Conservation (phyloP, 2,113 vertebrate genomes). For the Cephalopholis sonnerati region DNA sequence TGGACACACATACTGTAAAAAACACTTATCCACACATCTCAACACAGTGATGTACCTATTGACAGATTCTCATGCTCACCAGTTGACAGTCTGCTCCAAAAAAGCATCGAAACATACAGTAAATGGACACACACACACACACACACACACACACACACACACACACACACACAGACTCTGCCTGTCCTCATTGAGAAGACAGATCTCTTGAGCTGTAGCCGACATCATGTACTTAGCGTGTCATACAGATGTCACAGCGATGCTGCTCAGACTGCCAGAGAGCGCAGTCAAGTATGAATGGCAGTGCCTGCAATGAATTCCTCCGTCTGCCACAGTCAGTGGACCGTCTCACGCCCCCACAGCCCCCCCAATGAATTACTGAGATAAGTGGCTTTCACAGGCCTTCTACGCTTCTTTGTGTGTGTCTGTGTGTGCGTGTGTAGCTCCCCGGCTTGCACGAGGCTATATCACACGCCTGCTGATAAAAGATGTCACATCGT, state of each 20-base stretch:
- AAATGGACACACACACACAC: not conserved
- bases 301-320: slow-evolving; percentile 66
- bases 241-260: slow-evolving; percentile 76
- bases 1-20: not conserved
- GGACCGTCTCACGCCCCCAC: slow-evolving; percentile 53
- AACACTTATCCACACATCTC: not conserved
- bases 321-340: slow-evolving; percentile 63
- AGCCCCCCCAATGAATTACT: slow-evolving; percentile 53
- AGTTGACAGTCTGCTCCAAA: slow-evolving; percentile 42
- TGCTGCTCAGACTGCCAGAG: slow-evolving; percentile 53
- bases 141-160: slow-evolving; percentile 29
- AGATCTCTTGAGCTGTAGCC: slow-evolving; percentile 63
- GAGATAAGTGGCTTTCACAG: slow-evolving; percentile 63
- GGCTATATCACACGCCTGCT: not conserved
- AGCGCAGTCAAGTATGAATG: slow-evolving; percentile 72
- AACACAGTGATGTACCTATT: not conserved
- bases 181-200: slow-evolving; percentile 47
- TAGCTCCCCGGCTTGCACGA: slow-evolving; percentile 24
- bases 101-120: slow-evolving; percentile 29
- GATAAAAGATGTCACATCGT: slow-evolving; percentile 31
- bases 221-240: slow-evolving; percentile 77
- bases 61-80: slow-evolving; percentile 3
- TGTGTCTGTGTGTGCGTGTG: not conserved
- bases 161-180: not conserved
- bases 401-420: not conserved